These are phyloP conservation scores for Coturnix japonica DNA, from an alignment of 2,113 vertebrate species.

Conservation along the genomic window DNA sequence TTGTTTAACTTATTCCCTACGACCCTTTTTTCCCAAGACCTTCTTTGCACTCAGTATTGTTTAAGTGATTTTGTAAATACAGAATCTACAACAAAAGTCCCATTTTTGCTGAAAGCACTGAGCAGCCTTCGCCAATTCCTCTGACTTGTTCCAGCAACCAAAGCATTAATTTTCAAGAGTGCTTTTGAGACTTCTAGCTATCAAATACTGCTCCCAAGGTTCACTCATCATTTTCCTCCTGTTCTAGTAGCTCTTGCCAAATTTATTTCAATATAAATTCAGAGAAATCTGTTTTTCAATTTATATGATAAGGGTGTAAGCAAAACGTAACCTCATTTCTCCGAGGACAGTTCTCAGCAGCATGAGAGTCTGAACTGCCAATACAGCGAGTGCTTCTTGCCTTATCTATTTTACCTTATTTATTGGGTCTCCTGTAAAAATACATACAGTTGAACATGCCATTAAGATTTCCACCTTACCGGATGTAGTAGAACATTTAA, in stretches of 20 bases:
- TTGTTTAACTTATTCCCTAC: neutral
- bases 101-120: neutral
- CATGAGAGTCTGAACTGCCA: neutral
- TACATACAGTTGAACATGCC: neutral
- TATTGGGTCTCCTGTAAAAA: neutral
- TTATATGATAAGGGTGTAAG: neutral
- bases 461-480: neutral
- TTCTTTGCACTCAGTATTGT: neutral
- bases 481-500: neutral
- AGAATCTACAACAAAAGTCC: neutral
- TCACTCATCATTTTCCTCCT: neutral
- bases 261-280: neutral
- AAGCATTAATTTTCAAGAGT: neutral
- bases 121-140: neutral
- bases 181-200: neutral
- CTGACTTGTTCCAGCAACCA: neutral
- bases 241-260: neutral
- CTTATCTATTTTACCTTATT: constrained; percentile 1
- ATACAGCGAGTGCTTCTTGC: neutral
- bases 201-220: neutral
- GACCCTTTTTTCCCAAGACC: neutral
- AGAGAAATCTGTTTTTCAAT: constrained; percentile 7
- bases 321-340: constrained; percentile 21
- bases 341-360: neutral
- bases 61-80: neutral